phyloP scores from a whole-genome alignment of 1,140 invertebrate genomes.

The Diplogasteroides magnus region DNA sequence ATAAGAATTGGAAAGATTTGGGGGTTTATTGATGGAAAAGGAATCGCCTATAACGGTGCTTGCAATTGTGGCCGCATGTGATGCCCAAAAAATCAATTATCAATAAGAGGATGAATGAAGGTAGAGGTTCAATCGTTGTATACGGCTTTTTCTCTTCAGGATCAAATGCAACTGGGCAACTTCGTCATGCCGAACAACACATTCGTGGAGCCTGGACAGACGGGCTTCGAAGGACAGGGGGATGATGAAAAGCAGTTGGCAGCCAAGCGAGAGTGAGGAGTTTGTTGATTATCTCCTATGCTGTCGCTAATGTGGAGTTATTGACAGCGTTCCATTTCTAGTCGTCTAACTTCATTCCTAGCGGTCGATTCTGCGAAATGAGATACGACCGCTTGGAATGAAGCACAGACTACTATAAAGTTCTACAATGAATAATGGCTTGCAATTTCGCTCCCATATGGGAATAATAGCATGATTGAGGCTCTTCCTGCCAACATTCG shows the following conservation, averaged over 20 bases:
- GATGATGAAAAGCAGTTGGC: conserved; percentile 24
- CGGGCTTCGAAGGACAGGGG: conserved; percentile 23
- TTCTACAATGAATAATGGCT: conserved; percentile 8
- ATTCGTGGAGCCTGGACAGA: conserved; percentile 19
- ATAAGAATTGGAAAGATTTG: no score
- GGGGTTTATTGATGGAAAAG: no score
- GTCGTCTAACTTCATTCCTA: not conserved
- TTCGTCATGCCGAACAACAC: conserved; percentile 37
- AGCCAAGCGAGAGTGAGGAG: conserved; percentile 30
- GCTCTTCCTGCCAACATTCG: conserved; percentile 30
- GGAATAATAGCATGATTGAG: no score
- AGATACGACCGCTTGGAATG: conserved; percentile 11
- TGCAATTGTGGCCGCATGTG: no score
- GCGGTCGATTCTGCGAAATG: conserved; percentile 8
- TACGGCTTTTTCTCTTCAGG: not conserved
- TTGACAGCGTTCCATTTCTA: not conserved
- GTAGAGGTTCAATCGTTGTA: not conserved
- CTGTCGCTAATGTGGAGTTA: no score
- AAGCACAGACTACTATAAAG: conserved; percentile 7
- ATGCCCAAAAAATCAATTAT: no score
- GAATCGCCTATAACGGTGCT: no score
- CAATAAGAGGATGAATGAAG: no score
- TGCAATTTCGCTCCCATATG: no score
- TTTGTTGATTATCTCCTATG: not conserved
- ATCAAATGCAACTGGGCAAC: conserved; percentile 3